Percentiles rank a stretch among this genome's conserved stretches.
Evolutionary conservation across 2,888 invertebrate species (phyloP).

Genomic region (Oeneis ivallda): DNA sequence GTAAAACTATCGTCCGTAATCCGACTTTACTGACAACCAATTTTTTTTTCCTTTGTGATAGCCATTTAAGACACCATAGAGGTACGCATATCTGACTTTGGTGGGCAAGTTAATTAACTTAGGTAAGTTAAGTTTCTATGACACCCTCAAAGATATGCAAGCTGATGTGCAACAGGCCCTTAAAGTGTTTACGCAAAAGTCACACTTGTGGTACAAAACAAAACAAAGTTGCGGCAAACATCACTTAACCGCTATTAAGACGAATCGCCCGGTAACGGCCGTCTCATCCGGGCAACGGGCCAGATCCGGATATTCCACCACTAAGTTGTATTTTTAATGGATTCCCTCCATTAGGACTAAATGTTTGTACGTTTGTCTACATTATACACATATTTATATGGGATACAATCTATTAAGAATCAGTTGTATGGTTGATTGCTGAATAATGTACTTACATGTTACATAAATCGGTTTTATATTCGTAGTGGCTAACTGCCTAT

Average conservation of each 20-base stretch:
- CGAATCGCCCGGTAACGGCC: slow-evolving; percentile 21
- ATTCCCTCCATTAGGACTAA: slow-evolving; percentile 24
- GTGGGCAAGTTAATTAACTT: no score
- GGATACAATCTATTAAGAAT: background rate
- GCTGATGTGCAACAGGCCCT: no score
- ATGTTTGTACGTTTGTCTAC: slow-evolving; percentile 15
- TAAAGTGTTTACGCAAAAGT: background rate
- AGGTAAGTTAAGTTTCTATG: no score
- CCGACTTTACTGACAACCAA: no score
- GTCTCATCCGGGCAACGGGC: background rate
- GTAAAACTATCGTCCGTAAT: no score
- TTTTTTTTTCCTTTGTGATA: no score
- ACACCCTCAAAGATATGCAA: no score
- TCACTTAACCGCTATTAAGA: slow-evolving; percentile 31
- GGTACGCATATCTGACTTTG: no score
- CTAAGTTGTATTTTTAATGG: slow-evolving; percentile 28
- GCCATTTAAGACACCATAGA: no score
- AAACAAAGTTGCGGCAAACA: slow-evolving; percentile 28
- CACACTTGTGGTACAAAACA: background rate
- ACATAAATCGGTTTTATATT: no score
- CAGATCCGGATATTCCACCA: background rate
- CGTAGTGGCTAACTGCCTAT: no score
- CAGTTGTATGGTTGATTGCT: background rate
- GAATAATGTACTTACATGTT: no score
- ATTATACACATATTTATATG: background rate